Evolutionary conservation across 1,140 invertebrate genomes (phyloP), one percentile per base, ranked within the genome.

Genomic region (Hetaerina americana): DNA sequence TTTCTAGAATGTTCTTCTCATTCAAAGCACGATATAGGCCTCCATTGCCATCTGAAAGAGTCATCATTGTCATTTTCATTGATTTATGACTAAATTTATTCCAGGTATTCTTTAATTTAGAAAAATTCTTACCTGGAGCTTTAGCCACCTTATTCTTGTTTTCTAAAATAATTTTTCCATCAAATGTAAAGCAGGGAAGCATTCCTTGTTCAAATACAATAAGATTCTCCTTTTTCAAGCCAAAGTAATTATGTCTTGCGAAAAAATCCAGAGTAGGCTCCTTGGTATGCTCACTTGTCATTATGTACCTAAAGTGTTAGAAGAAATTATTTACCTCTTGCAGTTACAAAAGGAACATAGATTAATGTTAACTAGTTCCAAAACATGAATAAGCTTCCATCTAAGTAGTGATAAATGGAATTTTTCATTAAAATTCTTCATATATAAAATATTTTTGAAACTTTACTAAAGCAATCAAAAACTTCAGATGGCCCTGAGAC

Each of bases 211-310:
- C 90, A 81, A 99, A 99, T 27, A 96, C 85, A 22, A 90, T 82
- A 27, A 99, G 85, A 78, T 98, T 89, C 12, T 93, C 87, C 75
- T 89, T 84, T 68, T 89, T 81, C 27, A 99, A 80, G 26, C 96
- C 96, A 82, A 99, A 98, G 80, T 92, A 96, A 68, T 91, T 85
- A 77, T 97, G 86, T 28, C 86, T 84, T 75, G 87, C 83, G 75
- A 99, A 94, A 80, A 91, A 99, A 10, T 90, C 86, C 8, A 87
- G 76, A 0, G 96, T 99, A 0, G 90, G 86, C 74, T 90, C 87
- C 78, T 92, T 91, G 3, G 97, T 99, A 71, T 93, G 90, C 79
- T 96, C 93, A 73, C 96, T 98, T 1, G 97, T 98, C 95, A 99
- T 98, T n/a, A 99, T 96, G 76, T 98, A 98, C 86, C 85, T 85